A percentile compares a stretch with the other conserved stretches of the same genome.
These are phyloP conservation scores for Adrianichthys oophorus DNA, from an alignment of 2,797 vertebrate species.

Conservation along the genomic window DNA sequence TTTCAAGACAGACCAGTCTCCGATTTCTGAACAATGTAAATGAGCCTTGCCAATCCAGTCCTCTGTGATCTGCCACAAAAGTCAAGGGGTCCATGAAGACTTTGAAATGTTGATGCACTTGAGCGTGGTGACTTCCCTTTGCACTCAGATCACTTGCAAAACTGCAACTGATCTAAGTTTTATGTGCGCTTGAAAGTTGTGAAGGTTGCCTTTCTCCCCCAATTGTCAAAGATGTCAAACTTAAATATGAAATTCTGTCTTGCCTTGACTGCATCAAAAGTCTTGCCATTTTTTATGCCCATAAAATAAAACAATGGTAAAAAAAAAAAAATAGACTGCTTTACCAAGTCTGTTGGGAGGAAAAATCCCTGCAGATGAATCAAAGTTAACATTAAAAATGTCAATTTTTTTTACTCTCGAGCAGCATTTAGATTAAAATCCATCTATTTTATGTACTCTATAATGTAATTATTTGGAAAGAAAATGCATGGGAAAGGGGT, in stretches of 20 bases:
- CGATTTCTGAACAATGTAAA: conserved; percentile 83
- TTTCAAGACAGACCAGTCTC: conserved; percentile 63
- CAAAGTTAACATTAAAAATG: conserved; percentile 13
- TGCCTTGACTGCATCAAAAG: conserved; percentile 70
- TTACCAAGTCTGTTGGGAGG: conserved; percentile 12
- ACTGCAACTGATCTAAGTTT: conserved; percentile 84
- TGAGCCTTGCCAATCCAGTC: conserved; percentile 78
- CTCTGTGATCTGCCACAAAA: conserved; percentile 82
- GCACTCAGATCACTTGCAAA: conserved; percentile 70
- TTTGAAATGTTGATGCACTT: conserved; percentile 86
- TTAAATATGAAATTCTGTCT: conserved; percentile 76
- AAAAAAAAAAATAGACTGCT: conserved; percentile 40
- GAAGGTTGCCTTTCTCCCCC: conserved; percentile 78
- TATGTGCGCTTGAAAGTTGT: conserved; percentile 82
- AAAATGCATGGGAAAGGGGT: conserved; percentile 60
- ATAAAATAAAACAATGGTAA: conserved; percentile 49
- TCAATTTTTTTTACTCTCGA: conserved; percentile 3
- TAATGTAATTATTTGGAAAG: conserved; percentile 70
- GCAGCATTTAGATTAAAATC: too few species aligned
- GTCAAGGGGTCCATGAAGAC: conserved; percentile 78
- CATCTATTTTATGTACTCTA: conserved; percentile 51
- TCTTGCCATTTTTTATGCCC: conserved; percentile 54
- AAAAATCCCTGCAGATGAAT: conserved; percentile 33
- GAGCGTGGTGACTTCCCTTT: conserved; percentile 74
- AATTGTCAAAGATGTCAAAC: conserved; percentile 82